Conservation (phyloP, 2,113 vertebrate species). For the Oxyura jamaicensis region DNA sequence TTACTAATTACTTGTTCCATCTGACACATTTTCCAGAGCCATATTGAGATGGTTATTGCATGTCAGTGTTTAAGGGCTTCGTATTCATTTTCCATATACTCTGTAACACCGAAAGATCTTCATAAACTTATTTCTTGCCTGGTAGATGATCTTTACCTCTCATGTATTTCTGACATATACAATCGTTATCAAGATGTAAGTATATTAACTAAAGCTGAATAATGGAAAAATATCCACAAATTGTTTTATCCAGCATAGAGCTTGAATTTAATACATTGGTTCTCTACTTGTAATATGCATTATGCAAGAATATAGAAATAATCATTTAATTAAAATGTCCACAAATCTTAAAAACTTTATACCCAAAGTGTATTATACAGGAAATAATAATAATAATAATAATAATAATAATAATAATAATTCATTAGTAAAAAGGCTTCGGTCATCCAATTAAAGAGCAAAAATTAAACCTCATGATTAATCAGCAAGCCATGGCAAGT, state of each 20-base stretch:
- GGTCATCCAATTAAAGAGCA: background rate
- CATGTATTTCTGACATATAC: slow-evolving; percentile 35
- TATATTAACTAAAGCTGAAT: slow-evolving; percentile 43
- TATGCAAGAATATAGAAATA: background rate
- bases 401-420: background rate
- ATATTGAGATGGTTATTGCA: slow-evolving; percentile 61
- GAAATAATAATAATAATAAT: background rate
- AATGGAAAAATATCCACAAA: background rate
- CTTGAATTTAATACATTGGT: background rate
- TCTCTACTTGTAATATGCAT: background rate
- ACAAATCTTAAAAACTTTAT: background rate
- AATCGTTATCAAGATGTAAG: slow-evolving; percentile 20
- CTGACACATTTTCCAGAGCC: slow-evolving; percentile 70
- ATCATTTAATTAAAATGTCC: background rate
- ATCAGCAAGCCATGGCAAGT: background rate
- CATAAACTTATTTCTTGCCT: slow-evolving; percentile 46
- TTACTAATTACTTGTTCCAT: slow-evolving; percentile 77
- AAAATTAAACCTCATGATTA: slow-evolving; percentile 3
- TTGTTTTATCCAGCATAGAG: background rate
- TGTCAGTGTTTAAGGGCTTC: slow-evolving; percentile 59
- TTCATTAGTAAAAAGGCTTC: background rate
- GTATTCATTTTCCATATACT: slow-evolving; percentile 61
- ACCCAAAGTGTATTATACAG: background rate
- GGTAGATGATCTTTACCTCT: slow-evolving; percentile 41
- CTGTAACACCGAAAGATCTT: background rate